Percentiles rank a stretch among this genome's conserved stretches.
phyloP scores from a whole-genome alignment of 2,888 invertebrate species.

The Glaucopsyche alexis region DNA sequence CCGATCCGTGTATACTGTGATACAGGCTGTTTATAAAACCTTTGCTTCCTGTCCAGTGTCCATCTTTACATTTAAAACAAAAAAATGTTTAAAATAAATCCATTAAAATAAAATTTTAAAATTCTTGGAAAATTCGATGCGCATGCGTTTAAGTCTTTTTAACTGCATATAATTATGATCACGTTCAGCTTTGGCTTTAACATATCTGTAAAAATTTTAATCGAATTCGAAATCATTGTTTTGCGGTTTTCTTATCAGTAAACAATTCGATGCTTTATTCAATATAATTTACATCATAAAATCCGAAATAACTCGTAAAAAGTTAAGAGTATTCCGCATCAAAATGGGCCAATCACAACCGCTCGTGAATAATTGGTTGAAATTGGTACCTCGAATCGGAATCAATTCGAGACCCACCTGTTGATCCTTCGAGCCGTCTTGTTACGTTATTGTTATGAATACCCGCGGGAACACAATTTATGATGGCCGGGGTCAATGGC shows the following conservation, averaged over 20 bases:
- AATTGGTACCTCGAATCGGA: constrained; percentile 26
- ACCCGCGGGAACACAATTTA: constrained; percentile 69
- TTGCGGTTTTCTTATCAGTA: too few relatives aligned
- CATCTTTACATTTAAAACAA: not conserved
- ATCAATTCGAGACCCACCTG: constrained; percentile 26
- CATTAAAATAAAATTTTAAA: not conserved
- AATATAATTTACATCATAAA: not conserved
- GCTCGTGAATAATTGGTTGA: constrained; percentile 35
- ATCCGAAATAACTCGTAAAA: not conserved
- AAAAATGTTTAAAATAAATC: constrained; percentile 40
- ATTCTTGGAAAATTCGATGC: not conserved
- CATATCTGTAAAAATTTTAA: not conserved
- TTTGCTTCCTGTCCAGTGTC: constrained; percentile 13
- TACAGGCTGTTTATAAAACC: constrained; percentile 41
- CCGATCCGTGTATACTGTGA: constrained; percentile 63
- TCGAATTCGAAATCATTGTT: not conserved
- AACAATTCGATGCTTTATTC: too few relatives aligned
- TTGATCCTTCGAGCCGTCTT: constrained; percentile 46
- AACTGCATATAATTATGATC: not conserved
- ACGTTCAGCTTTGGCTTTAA: not conserved
- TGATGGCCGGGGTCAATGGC: constrained; percentile 68
- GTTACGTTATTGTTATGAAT: constrained; percentile 54
- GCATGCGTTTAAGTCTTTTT: constrained; percentile 7
- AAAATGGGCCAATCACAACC: constrained; percentile 3
- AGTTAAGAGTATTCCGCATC: not conserved